phyloP scores from a whole-genome alignment of 2,888 invertebrate genomes.

The Lymantria monacha region DNA sequence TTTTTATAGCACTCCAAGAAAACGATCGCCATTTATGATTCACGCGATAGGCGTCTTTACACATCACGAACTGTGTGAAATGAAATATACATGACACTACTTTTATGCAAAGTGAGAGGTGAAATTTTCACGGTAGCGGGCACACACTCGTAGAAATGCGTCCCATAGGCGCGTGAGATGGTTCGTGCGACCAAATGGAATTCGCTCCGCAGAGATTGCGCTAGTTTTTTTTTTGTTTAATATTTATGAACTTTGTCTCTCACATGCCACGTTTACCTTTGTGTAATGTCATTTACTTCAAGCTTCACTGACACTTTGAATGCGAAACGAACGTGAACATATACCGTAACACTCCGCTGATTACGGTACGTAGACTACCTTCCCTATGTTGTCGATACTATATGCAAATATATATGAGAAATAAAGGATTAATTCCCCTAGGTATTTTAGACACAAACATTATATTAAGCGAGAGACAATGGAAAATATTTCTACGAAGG shows the following conservation, averaged over 20 bases:
- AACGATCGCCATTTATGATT: constrained; percentile 74
- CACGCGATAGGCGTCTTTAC: constrained; percentile 66
- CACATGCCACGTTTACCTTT: constrained; percentile 64
- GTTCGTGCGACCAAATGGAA: constrained; percentile 62
- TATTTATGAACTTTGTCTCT: constrained; percentile 71
- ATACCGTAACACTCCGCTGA: constrained; percentile 45
- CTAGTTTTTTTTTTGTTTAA: constrained; percentile 71
- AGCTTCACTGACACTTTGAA: constrained; percentile 59
- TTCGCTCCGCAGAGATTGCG: constrained; percentile 67
- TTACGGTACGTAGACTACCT: constrained; percentile 27
- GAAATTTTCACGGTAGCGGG: constrained; percentile 62
- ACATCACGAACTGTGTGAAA: constrained; percentile 58
- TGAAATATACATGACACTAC: constrained; percentile 71
- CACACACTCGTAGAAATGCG: constrained; percentile 62
- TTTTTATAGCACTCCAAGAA: constrained; percentile 58
- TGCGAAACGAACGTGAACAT: constrained; percentile 58
- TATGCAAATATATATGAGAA: constrained; percentile 12
- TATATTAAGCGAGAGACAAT: constrained; percentile 64
- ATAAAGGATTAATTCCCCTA: constrained; percentile 23
- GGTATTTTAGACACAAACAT: constrained; percentile 38
- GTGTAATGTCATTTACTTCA: constrained; percentile 66
- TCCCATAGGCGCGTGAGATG: constrained; percentile 55
- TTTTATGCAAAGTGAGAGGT: constrained; percentile 69
- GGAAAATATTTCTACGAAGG: constrained; percentile 56
- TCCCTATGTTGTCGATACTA: constrained; percentile 7